Evolutionary conservation across 2,113 vertebrate species (phyloP), one percentile per base, ranked within the genome.

Genomic region (Myodes glareolus): DNA sequence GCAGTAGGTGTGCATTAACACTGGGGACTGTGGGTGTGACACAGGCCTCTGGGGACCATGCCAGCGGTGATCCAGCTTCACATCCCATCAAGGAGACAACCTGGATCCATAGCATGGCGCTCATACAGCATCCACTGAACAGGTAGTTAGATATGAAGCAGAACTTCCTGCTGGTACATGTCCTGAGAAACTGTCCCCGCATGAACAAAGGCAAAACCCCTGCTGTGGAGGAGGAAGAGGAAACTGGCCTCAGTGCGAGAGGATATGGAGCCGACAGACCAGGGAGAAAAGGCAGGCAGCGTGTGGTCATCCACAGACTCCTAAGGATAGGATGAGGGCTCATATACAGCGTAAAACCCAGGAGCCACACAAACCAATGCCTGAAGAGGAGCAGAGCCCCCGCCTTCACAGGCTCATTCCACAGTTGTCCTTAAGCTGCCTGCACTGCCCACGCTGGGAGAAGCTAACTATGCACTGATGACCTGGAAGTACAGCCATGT

Each of bases 401-500:
- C 29, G 47, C 31, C 7, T 33, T 68, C 19, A 50, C 63, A 47
- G 84, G 31, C 3, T 1, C 86, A 11, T 17, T 55, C 23, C 86
- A 72, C 12, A 4, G 9, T n/a, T 6, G 31, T 47, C 70, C 65
- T 47, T 14, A 3, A 33, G 16, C 0, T 29, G 23, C 39, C 5
- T 0, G 5, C n/a, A 31, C 33, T 36, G 73, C 88, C 5, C n/a
- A 68, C 7, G 50, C 1, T 33, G 33, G 33, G 67, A 76, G 27
- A 67, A 21, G 17, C 10, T 39, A 4, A 45, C 5, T 31, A 47
- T 58, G 67, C 3, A 12, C 52, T 9, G 2, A 47, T 4, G 31
- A 42, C 39, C 36, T 4, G 0, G 1, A 6, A 5, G 0, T 45
- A 36, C 0, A 33, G 29, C 29, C 68, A 36, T 0, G 11, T 0